Percentiles rank a stretch among this genome's conserved stretches.
Conservation (phyloP, 2,797 vertebrate species). For the Sebastes glaucus region DNA sequence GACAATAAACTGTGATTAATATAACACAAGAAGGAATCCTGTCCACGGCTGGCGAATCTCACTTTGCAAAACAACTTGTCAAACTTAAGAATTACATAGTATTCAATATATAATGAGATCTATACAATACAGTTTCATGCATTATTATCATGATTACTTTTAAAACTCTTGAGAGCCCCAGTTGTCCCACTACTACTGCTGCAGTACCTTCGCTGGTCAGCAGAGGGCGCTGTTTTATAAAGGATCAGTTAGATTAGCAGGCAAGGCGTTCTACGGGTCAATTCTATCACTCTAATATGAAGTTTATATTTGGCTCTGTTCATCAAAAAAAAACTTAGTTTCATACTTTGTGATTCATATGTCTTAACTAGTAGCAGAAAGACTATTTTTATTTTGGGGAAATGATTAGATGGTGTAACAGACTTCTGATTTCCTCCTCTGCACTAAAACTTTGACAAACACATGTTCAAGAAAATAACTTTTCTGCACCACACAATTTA, state of each 20-base stretch:
- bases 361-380: conserved; percentile 8
- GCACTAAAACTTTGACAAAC: conserved; percentile 29
- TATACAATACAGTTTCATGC: conserved; percentile 62
- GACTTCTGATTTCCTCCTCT: conserved; percentile 30
- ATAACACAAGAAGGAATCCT: not conserved
- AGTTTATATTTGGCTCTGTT: conserved; percentile 52
- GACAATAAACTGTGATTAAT: not conserved
- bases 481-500: conserved; percentile 38
- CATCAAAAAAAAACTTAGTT: conserved; percentile 16
- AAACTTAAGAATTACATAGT: conserved; percentile 52
- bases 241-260: conserved; percentile 28
- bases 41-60: conserved; percentile 5
- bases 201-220: conserved; percentile 17
- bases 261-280: conserved; percentile 45
- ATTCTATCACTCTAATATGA: conserved; percentile 21
- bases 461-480: conserved; percentile 56
- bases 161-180: conserved; percentile 6
- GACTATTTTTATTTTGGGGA: not conserved
- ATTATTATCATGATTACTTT: conserved; percentile 47
- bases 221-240: conserved; percentile 47
- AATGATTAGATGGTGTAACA: conserved; percentile 11
- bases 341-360: conserved; percentile 18
- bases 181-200: conserved; percentile 2
- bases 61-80: conserved; percentile 33
- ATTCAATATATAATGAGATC: conserved; percentile 58